These are phyloP conservation scores for Leucoptera coffeella DNA, from an alignment of 2,888 invertebrate species.

Conservation along the genomic window DNA sequence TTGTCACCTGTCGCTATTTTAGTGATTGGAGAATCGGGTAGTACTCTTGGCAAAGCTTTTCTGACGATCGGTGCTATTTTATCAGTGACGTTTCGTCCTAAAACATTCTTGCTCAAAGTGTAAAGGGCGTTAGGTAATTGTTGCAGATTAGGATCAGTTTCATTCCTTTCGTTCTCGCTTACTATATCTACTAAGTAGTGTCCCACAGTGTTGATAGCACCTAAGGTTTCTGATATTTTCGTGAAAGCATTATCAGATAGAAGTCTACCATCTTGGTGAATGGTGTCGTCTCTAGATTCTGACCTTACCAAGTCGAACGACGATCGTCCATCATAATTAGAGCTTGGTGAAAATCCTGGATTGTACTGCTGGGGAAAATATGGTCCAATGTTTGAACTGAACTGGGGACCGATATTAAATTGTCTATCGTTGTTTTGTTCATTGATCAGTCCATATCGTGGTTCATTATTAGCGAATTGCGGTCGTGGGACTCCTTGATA, in stretches of 20 bases:
- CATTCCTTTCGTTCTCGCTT: constrained; percentile 36
- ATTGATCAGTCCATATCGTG: too few species aligned
- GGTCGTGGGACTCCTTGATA: too few species aligned
- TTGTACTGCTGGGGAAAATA: constrained; percentile 4
- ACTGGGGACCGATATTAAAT: too few species aligned
- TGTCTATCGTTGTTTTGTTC: too few species aligned
- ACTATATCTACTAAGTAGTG: constrained; percentile 80
- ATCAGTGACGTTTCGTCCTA: constrained; percentile 70
- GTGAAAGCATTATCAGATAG: constrained; percentile 57
- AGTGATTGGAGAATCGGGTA: constrained; percentile 34
- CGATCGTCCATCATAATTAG: constrained; percentile 17
- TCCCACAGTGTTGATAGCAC: constrained; percentile 81
- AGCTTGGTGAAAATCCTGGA: constrained; percentile 7
- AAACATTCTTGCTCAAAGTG: constrained; percentile 73
- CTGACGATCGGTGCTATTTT: constrained; percentile 68
- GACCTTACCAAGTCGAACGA: constrained; percentile 16
- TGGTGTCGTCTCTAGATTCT: constrained; percentile 15
- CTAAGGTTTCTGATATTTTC: constrained; percentile 59
- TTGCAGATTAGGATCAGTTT: constrained; percentile 29
- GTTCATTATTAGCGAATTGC: too few species aligned
- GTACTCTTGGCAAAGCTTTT: constrained; percentile 31
- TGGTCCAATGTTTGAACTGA: too few species aligned
- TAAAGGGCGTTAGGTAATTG: constrained; percentile 67
- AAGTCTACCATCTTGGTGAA: constrained; percentile 46
- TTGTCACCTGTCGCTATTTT: constrained; percentile 36